Conservation (phyloP, 2,113 vertebrate species). For the Neofelis nebulosa region DNA sequence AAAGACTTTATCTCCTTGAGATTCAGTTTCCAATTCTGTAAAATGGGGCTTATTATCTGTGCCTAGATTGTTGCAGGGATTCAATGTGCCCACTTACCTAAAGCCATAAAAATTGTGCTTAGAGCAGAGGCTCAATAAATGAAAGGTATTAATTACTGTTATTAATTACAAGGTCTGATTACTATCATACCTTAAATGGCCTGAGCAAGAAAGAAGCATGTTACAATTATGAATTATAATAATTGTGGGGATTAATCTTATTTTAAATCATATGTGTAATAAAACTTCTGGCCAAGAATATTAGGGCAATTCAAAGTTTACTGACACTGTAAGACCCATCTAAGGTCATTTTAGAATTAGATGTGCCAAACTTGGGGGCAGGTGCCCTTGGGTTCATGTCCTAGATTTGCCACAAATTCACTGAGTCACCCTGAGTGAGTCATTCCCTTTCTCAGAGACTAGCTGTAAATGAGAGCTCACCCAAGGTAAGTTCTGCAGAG, state of each 20-base stretch:
- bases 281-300: background rate
- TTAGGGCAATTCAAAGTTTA: slow-evolving; percentile 4
- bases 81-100: background rate
- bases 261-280: background rate
- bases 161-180: slow-evolving; percentile 38
- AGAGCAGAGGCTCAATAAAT: background rate
- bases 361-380: background rate
- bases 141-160: slow-evolving; percentile 34
- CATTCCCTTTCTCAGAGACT: background rate
- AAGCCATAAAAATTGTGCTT: background rate
- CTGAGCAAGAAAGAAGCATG: background rate
- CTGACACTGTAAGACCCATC: background rate
- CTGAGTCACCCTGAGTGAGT: background rate
- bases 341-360: background rate
- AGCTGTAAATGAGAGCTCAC: background rate
- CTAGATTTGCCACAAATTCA: background rate
- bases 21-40: background rate
- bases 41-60: background rate
- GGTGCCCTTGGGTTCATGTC: background rate
- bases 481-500: background rate
- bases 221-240: slow-evolving; percentile 26
- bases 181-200: slow-evolving; percentile 21
- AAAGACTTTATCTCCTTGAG: background rate
- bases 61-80: background rate
- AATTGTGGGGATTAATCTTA: slow-evolving; percentile 17